These are phyloP conservation scores for Pipistrellus pygmaeus DNA, from an alignment of 2,797 vertebrate species.

Conservation along the genomic window DNA sequence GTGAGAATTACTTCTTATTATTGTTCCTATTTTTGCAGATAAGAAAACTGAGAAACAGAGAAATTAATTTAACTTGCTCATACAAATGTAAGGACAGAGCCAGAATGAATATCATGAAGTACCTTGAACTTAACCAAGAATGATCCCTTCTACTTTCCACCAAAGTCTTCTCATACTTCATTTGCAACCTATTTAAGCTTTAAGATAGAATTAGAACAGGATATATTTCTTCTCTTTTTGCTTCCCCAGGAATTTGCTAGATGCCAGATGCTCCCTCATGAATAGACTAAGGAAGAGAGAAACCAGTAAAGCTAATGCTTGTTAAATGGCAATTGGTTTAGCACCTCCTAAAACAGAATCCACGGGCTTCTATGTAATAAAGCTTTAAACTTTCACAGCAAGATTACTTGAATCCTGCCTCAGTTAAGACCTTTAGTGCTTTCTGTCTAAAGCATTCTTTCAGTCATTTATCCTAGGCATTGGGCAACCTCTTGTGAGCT, in stretches of 20 bases:
- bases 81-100: background rate
- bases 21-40: constrained; percentile 11
- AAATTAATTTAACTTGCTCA: background rate
- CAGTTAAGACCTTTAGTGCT: constrained; percentile 76
- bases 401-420: constrained; percentile 80
- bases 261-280: constrained; percentile 69
- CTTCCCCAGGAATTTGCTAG: constrained; percentile 48
- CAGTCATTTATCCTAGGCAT: constrained; percentile 82
- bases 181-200: constrained; percentile 9
- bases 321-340: constrained; percentile 71
- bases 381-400: constrained; percentile 76
- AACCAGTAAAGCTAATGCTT: constrained; percentile 56
- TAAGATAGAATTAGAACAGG: constrained; percentile 42
- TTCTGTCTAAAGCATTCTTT: constrained; percentile 84
- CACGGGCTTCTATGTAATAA: constrained; percentile 76
- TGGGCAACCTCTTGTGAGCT: constrained; percentile 83
- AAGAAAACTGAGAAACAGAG: constrained; percentile 15
- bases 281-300: constrained; percentile 64
- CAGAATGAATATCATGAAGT: constrained; percentile 36
- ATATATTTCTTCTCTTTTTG: constrained; percentile 24
- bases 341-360: constrained; percentile 78
- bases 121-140: constrained; percentile 4
- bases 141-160: background rate
- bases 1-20: background rate
- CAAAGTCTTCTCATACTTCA: background rate